phyloP scores from a whole-genome alignment of 1,140 invertebrate genomes.

The Xylocopa sonorina region DNA sequence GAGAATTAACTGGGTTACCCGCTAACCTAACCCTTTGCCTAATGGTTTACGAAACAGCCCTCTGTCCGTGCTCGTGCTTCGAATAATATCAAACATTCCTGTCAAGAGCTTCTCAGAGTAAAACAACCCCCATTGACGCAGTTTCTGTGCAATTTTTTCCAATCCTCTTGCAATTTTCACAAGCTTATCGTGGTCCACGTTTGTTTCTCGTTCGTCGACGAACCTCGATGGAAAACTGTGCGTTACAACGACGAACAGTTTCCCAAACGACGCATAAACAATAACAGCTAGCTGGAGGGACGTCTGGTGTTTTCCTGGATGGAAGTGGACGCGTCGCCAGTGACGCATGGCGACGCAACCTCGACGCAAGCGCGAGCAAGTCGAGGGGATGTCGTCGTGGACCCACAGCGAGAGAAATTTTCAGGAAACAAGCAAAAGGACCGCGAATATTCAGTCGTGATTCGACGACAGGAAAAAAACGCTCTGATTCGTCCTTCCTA shows the following conservation, averaged over 20 bases:
- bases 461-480: constrained; percentile 2
- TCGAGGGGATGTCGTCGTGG: no score
- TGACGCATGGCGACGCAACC: not conserved
- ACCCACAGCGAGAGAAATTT: no score
- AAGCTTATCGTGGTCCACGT: not conserved
- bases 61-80: not conserved
- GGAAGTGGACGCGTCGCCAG: not conserved
- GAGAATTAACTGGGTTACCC: constrained; percentile 43
- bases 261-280: not conserved
- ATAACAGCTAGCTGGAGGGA: no score
- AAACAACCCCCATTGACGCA: no score
- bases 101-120: not conserved
- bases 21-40: constrained; percentile 14
- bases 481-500: constrained; percentile 32
- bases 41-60: constrained; percentile 23
- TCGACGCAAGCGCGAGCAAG: not conserved
- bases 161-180: no score
- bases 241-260: not conserved
- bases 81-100: constrained; percentile 17
- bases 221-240: not conserved
- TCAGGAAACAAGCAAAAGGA: no score
- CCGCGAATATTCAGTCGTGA: no score
- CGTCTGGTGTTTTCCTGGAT: not conserved
- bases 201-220: not conserved
- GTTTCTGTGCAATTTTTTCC: no score